These are phyloP conservation scores for Chrysocyon brachyurus DNA, from an alignment of 2,797 vertebrate genomes.

Conservation along the genomic window DNA sequence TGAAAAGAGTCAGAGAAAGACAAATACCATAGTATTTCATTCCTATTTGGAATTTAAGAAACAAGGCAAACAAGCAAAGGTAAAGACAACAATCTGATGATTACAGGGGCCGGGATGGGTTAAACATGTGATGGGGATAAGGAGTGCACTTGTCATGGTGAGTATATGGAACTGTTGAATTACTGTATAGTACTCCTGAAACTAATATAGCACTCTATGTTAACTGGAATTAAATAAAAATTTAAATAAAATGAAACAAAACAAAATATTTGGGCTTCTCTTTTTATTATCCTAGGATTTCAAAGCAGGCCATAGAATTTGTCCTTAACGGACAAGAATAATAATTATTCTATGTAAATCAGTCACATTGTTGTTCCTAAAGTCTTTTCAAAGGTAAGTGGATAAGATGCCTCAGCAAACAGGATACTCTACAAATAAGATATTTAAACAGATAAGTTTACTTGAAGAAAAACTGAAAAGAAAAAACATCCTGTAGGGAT, in stretches of 20 bases:
- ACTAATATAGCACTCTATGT: not conserved
- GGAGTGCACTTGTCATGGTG: not conserved
- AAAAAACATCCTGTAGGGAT: not conserved
- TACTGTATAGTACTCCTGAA: not conserved
- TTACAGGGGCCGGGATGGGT: not conserved
- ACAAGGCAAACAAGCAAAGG: not conserved
- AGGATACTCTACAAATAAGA: not conserved
- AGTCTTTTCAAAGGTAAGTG: not conserved
- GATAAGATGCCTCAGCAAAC: not conserved
- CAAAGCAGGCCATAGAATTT: not conserved
- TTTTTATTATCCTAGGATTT: not conserved
- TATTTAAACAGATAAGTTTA: not conserved
- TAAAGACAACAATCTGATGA: not conserved
- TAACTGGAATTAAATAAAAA: not conserved
- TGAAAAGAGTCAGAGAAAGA: not conserved
- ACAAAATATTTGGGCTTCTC: not conserved
- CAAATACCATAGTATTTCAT: not conserved
- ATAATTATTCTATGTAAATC: not conserved
- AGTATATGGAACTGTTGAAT: not conserved
- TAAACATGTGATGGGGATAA: not conserved
- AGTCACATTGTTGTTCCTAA: not conserved
- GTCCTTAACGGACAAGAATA: not conserved
- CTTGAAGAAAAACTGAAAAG: not conserved
- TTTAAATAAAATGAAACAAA: not conserved
- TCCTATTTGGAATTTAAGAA: not conserved